A percentile compares a stretch with the other conserved stretches of the same genome.
Conservation (phyloP, 2,113 vertebrate genomes). For the Eonycteris spelaea region DNA sequence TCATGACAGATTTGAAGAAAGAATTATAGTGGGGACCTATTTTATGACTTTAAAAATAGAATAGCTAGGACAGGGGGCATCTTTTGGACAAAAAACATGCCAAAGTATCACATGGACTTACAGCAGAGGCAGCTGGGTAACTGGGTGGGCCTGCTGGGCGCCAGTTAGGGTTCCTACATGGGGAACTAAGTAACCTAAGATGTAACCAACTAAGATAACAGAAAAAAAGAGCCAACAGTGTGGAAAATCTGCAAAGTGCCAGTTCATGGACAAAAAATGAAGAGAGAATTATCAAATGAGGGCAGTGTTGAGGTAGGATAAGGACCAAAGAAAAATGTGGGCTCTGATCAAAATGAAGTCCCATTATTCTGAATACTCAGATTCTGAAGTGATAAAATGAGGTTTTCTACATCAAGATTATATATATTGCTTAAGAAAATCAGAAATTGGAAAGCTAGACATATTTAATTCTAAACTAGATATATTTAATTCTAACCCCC, state of each 20-base stretch:
- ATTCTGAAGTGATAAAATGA: not conserved
- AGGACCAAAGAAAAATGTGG: not conserved
- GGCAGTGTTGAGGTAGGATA: not conserved
- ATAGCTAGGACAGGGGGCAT: not conserved
- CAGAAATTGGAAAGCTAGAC: not conserved
- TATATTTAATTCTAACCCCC: not conserved
- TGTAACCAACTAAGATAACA: not conserved
- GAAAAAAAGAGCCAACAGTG: not conserved
- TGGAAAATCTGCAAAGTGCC: not conserved
- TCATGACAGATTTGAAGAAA: not conserved
- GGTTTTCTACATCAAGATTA: not conserved
- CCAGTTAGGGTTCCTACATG: fast-evolving
- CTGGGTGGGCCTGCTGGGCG: not conserved
- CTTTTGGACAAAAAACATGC: not conserved
- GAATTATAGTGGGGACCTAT: not conserved
- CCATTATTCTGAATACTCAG: not conserved
- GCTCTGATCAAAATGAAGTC: not conserved
- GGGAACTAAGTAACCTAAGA: too few species aligned
- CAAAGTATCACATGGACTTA: not conserved
- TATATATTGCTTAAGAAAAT: not conserved
- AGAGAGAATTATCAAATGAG: not conserved
- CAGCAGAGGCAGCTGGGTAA: not conserved
- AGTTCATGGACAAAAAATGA: not conserved
- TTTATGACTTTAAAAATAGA: not conserved
- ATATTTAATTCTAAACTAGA: too few species aligned